phyloP scores from a whole-genome alignment of 2,797 vertebrate species.

The Cirrhinus molitorella region DNA sequence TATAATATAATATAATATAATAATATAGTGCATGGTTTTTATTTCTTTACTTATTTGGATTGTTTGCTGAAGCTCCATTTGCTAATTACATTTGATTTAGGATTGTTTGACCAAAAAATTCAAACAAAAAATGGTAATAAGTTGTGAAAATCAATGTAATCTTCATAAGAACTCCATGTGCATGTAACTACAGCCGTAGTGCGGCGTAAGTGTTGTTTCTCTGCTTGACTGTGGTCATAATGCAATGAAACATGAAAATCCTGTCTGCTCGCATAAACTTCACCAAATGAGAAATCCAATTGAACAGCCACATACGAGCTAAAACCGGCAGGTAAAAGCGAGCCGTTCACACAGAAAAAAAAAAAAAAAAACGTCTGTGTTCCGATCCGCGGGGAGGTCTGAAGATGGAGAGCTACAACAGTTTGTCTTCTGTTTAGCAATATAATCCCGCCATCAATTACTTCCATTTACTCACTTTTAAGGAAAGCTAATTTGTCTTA shows the following conservation, averaged over 20 bases:
- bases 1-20: too few species aligned
- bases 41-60: too few species aligned
- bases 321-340: not conserved
- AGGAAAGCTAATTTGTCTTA: conserved; percentile 46
- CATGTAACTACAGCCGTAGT: too few species aligned
- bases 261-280: conserved; percentile 8
- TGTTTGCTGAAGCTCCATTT: not conserved
- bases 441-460: conserved; percentile 35
- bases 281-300: not conserved
- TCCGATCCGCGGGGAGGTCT: not conserved
- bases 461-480: conserved; percentile 47
- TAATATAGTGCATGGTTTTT: too few species aligned
- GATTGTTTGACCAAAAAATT: not conserved
- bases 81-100: not conserved
- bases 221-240: conserved; percentile 2
- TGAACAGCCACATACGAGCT: not conserved
- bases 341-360: not conserved
- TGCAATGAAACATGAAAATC: conserved; percentile 7
- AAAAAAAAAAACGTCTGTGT: not conserved
- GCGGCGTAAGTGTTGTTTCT: not conserved
- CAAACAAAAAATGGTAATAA: not conserved
- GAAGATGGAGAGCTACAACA: conserved; percentile 8
- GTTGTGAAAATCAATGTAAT: not conserved
- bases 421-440: conserved; percentile 35
- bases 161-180: too few species aligned